Base-by-base conservation (phyloP, 2,113 vertebrate genomes). In the Alethe castanea region DNA sequence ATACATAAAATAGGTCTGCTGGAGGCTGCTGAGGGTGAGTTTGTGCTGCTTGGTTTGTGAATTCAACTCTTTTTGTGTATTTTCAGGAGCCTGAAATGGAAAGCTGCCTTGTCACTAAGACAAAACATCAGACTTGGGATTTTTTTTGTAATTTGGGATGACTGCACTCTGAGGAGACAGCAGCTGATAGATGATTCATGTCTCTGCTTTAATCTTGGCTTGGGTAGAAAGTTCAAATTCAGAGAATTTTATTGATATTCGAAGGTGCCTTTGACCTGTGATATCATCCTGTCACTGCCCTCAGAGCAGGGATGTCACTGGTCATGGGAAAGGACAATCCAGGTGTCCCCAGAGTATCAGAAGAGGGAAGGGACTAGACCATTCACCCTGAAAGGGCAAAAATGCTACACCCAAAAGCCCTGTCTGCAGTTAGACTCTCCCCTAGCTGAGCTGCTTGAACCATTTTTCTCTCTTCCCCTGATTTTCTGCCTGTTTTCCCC, bases 351-450 rank as follows among this genome's bases (percentile, higher is more conserved):
- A 62, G 11, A 8, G 5, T 3, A 19, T 6, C 14, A 28, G 7
- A 23, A 28, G 12, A 76, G 14, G 24, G 12, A n/a, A 60, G 10
- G 40, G 25, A 12, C 8, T 45, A 48, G 10, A 8, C 16, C 0
- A 0, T 6, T 70, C 23, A 1, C 6, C 6, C 10, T 18, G 44
- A 5, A 26, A 25, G 3, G 6, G 28, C 23, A 28, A 33, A 20
- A 52, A 33, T 1, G 8, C 10, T 17, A 1, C 29, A 31, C 1
- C 36, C 33, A 36, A 72, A 65, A 29, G 9, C 26, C 42, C 19
- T 31, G 1, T 12, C 3, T 40, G 12, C 7, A 36, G 4, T 6
- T 11, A 8, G 5, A 8, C 2, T 26, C 6, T 80, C 57, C 20
- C 8, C 5, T 11, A 40, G 8, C 50, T 65, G 25, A 6, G 19